Base-by-base conservation (phyloP, 2,888 invertebrate genomes). In the Nesidiocoris tenuis region DNA sequence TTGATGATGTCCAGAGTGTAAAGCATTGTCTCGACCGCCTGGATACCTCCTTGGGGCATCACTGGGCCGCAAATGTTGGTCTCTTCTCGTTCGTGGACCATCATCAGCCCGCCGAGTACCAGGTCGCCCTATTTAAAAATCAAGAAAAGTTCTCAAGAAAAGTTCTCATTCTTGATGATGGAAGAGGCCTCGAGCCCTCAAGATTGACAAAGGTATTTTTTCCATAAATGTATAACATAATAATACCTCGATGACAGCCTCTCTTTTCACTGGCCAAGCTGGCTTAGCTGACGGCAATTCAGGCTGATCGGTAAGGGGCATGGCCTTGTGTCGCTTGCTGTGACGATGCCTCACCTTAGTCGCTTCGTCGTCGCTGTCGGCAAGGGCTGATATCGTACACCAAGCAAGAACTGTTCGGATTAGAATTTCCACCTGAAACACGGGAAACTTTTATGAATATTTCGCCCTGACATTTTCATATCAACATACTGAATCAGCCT, bases 71-170 rank as follows among this genome's bases (percentile, higher is more conserved):
- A 96, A 1, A 92, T 94, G 82, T 91, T 88, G 63, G 89, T 89
- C 81, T 96, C 95, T 80, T 94, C 93, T 21, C 96, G 86, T 81
- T 95, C 95, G 83, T 96, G 96, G 0, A 96, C 91, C 94, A 96
- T 96, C 94, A 96, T 96, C 64, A 96, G 85, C 0, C 95, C 96
- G 2, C 96, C 96, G 0, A 96, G 86, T 5, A 95, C 88, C 63
- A 97, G 86, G 82, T 96, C 92, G 0, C 96, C 96, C 23, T 39
- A 12, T 39, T 39, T 39, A 39, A 39, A 39, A 39, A 39, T 39
- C 39, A n/a, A n/a, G n/a, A n/a, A n/a, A n/a, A n/a, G n/a, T n/a
- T n/a, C n/a, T n/a, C n/a, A n/a, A n/a, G n/a, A n/a, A n/a, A n/a
- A n/a, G n/a, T n/a, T n/a, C n/a, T n/a, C n/a, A n/a, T n/a, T n/a